Percentiles rank a stretch among this genome's conserved stretches.
These are phyloP conservation scores for Pristionchus fissidentatus DNA, from an alignment of 2,888 invertebrate genomes.

Conservation along the genomic window DNA sequence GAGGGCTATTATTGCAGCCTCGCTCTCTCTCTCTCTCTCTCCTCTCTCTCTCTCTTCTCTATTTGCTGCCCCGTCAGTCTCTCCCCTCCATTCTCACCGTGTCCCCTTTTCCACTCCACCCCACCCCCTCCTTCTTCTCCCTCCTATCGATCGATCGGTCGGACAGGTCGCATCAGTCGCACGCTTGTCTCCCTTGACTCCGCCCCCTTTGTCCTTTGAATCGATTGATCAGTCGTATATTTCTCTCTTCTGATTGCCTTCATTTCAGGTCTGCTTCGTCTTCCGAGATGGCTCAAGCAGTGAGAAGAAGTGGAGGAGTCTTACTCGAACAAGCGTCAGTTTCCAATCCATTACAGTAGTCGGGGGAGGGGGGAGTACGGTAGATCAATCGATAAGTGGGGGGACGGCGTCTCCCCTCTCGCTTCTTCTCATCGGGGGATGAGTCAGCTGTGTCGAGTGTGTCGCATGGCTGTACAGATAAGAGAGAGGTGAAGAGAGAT, in stretches of 20 bases:
- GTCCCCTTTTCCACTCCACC: background rate
- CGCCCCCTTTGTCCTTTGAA: background rate
- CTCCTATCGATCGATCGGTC: background rate
- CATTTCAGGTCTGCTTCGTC: background rate
- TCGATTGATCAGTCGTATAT: too few species aligned
- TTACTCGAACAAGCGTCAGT: constrained; percentile 4
- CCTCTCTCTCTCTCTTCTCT: constrained; percentile 20
- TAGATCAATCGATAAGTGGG: background rate
- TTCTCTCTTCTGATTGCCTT: background rate
- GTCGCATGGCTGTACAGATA: constrained; percentile 20
- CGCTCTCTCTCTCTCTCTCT: constrained; percentile 2
- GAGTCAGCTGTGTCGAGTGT: constrained; percentile 9
- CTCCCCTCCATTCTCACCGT: constrained; percentile 31
- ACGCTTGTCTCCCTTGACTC: background rate
- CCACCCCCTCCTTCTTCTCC: background rate
- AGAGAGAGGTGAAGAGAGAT: too few species aligned
- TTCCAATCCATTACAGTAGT: too few species aligned
- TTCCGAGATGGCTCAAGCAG: background rate
- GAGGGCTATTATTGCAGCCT: constrained; percentile 44
- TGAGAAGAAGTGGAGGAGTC: background rate
- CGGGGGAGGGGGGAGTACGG: background rate
- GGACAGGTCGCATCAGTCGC: background rate
- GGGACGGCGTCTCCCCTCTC: too few species aligned
- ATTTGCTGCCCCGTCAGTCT: constrained; percentile 37
- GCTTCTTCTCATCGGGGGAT: too few species aligned